These are phyloP conservation scores for Ameiurus melas DNA, from an alignment of 2,113 vertebrate genomes.

Conservation along the genomic window DNA sequence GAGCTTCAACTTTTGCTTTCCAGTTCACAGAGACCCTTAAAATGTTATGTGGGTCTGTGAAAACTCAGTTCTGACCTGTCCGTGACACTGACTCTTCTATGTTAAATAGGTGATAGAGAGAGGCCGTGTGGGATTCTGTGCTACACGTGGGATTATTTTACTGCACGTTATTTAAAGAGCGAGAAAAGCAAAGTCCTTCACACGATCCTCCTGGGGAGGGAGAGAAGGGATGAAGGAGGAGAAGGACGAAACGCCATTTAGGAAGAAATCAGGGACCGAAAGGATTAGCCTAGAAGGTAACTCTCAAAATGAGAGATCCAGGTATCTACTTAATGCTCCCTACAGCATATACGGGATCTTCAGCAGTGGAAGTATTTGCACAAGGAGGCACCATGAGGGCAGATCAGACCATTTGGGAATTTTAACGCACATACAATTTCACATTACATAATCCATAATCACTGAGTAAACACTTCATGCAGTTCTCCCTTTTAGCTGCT, in stretches of 20 bases:
- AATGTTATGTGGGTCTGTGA: neutral
- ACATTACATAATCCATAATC: neutral
- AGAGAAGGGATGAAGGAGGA: slow-evolving; percentile 11
- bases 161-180: slow-evolving; percentile 12
- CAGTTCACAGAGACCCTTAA: neutral
- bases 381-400: slow-evolving; percentile 30
- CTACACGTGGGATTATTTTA: neutral
- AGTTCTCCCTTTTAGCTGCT: neutral
- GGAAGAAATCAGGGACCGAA: neutral
- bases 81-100: neutral
- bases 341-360: neutral
- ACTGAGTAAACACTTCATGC: neutral
- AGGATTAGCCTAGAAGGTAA: neutral
- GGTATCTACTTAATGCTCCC: neutral
- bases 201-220: neutral
- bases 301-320: neutral
- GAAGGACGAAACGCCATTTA: neutral
- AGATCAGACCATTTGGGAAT: neutral
- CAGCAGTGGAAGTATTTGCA: neutral
- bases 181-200: slow-evolving; percentile 29
- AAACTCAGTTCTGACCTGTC: neutral
- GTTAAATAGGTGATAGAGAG: neutral
- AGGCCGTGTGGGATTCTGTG: neutral
- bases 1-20: neutral
- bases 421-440: neutral